Conservation (phyloP, 2,797 vertebrate species). For the Chelon labrosus region DNA sequence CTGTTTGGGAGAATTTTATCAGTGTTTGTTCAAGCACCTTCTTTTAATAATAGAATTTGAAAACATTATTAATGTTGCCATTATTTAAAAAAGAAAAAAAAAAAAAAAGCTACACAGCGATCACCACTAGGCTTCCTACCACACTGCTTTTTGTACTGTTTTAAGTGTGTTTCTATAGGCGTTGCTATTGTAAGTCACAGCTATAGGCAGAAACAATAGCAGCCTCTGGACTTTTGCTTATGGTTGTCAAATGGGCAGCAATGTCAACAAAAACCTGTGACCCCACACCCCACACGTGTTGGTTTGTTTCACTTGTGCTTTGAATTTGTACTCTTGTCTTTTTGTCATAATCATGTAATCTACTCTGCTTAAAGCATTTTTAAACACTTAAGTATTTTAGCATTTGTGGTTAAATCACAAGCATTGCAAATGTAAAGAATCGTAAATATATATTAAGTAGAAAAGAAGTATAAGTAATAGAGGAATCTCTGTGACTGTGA, state of each 20-base stretch:
- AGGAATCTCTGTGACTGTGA: conserved; percentile 1
- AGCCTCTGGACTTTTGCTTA: conserved; percentile 42
- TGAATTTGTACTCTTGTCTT: background rate
- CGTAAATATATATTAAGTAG: background rate
- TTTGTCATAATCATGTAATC: conserved; percentile 30
- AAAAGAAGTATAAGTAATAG: background rate
- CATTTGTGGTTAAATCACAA: conserved; percentile 8
- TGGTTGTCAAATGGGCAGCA: conserved; percentile 40
- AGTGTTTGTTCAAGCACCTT: conserved; percentile 58
- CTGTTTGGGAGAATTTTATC: conserved; percentile 35
- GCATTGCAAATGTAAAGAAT: background rate
- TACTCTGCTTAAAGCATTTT: background rate
- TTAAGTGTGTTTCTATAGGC: conserved; percentile 31
- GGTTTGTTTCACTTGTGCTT: conserved; percentile 14
- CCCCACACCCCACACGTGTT: conserved; percentile 8
- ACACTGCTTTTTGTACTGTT: conserved; percentile 19
- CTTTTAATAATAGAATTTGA: conserved; percentile 13
- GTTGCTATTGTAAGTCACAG: conserved; percentile 43
- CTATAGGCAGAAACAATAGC: conserved; percentile 51
- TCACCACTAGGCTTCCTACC: background rate
- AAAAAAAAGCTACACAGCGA: conserved; percentile 22
- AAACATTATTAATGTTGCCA: conserved; percentile 27
- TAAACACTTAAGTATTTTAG: conserved; percentile 5
- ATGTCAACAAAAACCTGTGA: conserved; percentile 38
- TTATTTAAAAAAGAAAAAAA: conserved; percentile 30